Percentiles rank a stretch among this genome's conserved stretches.
Evolutionary conservation across 2,797 vertebrate genomes (phyloP).

Genomic region (Caiman crocodilus): DNA sequence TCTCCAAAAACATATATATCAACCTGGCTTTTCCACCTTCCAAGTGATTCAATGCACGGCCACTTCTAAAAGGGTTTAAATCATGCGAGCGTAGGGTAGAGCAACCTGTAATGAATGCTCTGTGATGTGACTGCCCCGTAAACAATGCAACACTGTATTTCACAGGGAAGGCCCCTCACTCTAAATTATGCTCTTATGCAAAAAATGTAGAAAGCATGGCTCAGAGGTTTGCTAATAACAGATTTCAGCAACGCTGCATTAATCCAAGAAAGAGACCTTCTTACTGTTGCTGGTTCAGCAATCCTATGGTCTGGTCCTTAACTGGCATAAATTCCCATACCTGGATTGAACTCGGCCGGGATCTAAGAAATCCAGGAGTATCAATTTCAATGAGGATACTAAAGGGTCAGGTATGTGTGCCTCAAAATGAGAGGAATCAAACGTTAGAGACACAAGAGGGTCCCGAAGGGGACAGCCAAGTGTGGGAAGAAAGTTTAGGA

Average conservation of each 20-base stretch:
- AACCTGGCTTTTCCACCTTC: background rate
- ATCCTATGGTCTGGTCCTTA: too few relatives aligned
- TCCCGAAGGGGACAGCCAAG: background rate
- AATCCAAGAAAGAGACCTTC: background rate
- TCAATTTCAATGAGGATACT: rapidly evolving
- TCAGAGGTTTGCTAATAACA: background rate
- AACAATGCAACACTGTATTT: background rate
- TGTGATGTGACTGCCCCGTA: background rate
- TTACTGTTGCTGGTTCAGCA: background rate
- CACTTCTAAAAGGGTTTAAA: background rate
- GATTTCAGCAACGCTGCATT: rapidly evolving
- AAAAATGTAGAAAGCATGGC: rapidly evolving
- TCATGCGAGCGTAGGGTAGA: rapidly evolving
- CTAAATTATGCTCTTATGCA: background rate
- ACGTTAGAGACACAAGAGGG: background rate
- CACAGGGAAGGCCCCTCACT: background rate
- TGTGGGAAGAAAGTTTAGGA: background rate
- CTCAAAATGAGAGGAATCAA: background rate
- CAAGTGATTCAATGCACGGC: background rate
- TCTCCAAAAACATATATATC: rapidly evolving
- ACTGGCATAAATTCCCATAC: background rate
- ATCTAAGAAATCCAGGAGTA: background rate
- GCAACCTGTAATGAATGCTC: background rate
- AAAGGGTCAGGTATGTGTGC: too few relatives aligned
- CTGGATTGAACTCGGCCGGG: rapidly evolving